phyloP scores from a whole-genome alignment of 1,140 invertebrate species.

The Cyrtorhinus lividipennis region DNA sequence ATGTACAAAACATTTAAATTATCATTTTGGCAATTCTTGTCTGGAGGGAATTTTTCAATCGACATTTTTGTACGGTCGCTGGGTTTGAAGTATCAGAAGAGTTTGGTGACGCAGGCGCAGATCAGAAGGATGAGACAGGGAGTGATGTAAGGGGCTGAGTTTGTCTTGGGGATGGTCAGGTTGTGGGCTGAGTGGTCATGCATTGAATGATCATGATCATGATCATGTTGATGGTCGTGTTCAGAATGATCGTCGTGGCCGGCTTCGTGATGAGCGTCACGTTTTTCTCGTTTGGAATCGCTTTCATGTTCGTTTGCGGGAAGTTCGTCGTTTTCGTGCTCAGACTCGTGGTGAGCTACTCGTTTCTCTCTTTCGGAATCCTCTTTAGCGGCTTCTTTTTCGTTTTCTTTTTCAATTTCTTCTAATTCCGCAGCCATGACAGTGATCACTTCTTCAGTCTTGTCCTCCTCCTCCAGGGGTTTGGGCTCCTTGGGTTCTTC shows the following conservation, averaged over 20 bases:
- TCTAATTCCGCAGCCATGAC: constrained; percentile 21
- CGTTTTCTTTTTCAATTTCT: constrained; percentile 1
- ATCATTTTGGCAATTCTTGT: too few relatives aligned
- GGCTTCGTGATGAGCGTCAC: constrained; percentile 27
- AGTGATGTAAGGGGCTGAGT: constrained; percentile 23
- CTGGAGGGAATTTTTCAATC: too few relatives aligned
- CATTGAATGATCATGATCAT: constrained; percentile 15
- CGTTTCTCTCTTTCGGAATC: constrained; percentile 20
- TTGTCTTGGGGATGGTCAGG: constrained; percentile 25
- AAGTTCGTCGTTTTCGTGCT: constrained; percentile 21
- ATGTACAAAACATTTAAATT: too few relatives aligned
- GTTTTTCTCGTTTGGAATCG: constrained; percentile 27
- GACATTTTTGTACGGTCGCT: too few relatives aligned
- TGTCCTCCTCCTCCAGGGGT: constrained; percentile 21
- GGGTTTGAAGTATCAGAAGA: too few relatives aligned
- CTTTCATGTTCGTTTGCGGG: constrained; percentile 22
- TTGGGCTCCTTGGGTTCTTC: constrained; percentile 21
- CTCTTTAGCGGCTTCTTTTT: constrained; percentile 5
- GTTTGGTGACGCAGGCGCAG: too few relatives aligned
- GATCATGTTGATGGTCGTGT: constrained; percentile 21
- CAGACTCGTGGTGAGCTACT: constrained; percentile 9
- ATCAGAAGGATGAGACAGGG: too few relatives aligned
- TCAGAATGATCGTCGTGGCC: constrained; percentile 22
- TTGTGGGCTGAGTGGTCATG: too few relatives aligned
- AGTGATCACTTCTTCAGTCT: constrained; percentile 22